Conservation (phyloP, 2,888 invertebrate species). For the Hydrotaea diabolus region DNA sequence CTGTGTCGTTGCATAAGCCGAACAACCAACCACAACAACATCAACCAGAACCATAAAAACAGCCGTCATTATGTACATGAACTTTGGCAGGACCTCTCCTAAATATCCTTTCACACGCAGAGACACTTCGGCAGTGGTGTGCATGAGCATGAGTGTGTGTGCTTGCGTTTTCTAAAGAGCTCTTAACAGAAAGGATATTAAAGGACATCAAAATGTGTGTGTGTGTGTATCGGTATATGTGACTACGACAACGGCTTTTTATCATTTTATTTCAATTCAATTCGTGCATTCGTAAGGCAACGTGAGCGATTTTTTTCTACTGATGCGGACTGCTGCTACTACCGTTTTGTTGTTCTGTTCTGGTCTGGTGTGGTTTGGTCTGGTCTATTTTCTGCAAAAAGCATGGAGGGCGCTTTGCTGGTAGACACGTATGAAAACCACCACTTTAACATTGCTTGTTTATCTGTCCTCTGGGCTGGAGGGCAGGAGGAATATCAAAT, state of each 20-base stretch:
- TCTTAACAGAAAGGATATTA: constrained; percentile 65
- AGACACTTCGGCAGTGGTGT: neutral
- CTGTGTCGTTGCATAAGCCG: no score
- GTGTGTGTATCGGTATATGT: neutral
- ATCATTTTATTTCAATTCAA: constrained; percentile 48
- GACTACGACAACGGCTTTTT: constrained; percentile 15
- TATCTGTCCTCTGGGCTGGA: constrained; percentile 27
- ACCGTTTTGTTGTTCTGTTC: constrained; percentile 1
- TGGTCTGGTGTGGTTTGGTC: constrained; percentile 32
- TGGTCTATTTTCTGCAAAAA: constrained; percentile 33
- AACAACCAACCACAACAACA: no score
- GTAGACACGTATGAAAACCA: constrained; percentile 44
- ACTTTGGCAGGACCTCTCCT: constrained; percentile 25
- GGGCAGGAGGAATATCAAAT: constrained; percentile 54
- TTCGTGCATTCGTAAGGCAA: constrained; percentile 53
- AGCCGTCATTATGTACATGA: constrained; percentile 6
- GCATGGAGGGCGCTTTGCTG: constrained; percentile 20
- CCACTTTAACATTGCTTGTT: neutral
- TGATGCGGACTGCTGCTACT: neutral
- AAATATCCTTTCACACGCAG: neutral
- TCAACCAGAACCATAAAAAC: no score
- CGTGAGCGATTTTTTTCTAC: constrained; percentile 6
- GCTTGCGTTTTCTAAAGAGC: constrained; percentile 38
- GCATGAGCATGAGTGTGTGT: neutral
- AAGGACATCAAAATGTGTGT: constrained; percentile 58